Conservation (phyloP, 1,140 invertebrate genomes). For the Drosophila nigrodunni region DNA sequence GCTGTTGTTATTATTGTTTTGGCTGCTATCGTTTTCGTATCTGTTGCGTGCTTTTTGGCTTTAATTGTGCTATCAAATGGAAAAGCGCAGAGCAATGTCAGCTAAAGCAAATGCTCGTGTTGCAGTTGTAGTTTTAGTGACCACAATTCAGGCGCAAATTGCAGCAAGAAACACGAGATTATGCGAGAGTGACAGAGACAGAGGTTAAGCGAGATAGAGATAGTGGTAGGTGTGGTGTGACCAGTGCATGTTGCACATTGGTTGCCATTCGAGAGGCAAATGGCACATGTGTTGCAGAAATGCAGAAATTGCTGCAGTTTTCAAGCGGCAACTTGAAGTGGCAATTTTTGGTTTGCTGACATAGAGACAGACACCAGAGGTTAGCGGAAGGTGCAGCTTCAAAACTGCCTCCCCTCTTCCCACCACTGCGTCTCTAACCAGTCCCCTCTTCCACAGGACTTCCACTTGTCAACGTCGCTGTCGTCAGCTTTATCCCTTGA, state of each 20-base stretch:
- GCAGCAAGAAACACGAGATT: slow-evolving; percentile 12
- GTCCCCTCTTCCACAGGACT: neutral
- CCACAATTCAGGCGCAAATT: slow-evolving; percentile 61
- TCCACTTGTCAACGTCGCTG: slow-evolving; percentile 22
- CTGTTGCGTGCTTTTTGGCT: slow-evolving; percentile 53
- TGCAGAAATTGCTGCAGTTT: slow-evolving; percentile 29
- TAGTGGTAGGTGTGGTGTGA: neutral
- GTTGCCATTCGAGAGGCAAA: slow-evolving; percentile 31
- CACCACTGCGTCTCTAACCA: neutral
- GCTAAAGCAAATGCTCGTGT: slow-evolving; percentile 39
- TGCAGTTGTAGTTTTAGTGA: slow-evolving; percentile 46
- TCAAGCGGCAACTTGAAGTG: slow-evolving; percentile 42
- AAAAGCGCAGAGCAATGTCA: slow-evolving; percentile 18
- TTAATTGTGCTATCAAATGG: slow-evolving; percentile 62
- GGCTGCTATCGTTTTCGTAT: slow-evolving; percentile 28
- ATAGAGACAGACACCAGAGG: slow-evolving; percentile 16
- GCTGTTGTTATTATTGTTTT: slow-evolving; percentile 1
- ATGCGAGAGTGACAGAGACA: neutral
- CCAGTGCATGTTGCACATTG: slow-evolving; percentile 9
- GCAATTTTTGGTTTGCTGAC: slow-evolving; percentile 46
- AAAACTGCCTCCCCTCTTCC: too few relatives aligned
- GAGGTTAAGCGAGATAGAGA: neutral
- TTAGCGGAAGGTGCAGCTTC: slow-evolving; percentile 20
- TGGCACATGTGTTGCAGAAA: slow-evolving; percentile 45
- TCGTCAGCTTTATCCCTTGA: slow-evolving; percentile 37